Evolutionary conservation across 2,113 vertebrate genomes (phyloP), one percentile per base, ranked within the genome.

Genomic region (Copsychus sechellarum): DNA sequence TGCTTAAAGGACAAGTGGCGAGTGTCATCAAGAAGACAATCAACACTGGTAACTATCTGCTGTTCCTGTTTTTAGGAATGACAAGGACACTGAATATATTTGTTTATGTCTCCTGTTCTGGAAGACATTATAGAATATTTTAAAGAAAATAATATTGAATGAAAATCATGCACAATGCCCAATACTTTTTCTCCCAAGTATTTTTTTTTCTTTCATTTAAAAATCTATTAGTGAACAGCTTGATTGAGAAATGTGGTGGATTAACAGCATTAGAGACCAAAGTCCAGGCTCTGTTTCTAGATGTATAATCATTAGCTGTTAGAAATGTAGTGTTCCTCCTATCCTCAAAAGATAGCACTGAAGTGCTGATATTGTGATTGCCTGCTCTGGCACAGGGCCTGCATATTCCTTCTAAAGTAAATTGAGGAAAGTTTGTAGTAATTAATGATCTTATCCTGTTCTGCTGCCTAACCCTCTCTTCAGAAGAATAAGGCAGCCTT

Each of bases 1-100:
- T 99, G 97, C 98, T 99, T 65, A 98, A 98, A 95, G 99, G 99
- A 50, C 99, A 99, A 98, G 99, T 99, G 47, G 99, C 99, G 0
- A 72, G 97, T 9, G 89, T 99, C 96, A 99, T 99, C 98, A 99
- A 99, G 98, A 99, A 99, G 97, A 98, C 99, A 48, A 97, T 99
- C 95, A 99, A 99, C 97, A 99, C 99, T 48, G 99, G 99, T 99
- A 97, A 96, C 93, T 84, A 48, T 12, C 28, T 81, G 62, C 72
- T 97, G 97, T 97, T 98, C 95, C 45, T 69, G 17, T 64, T 82
- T 73, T 60, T 71, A 64, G 64, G 72, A 88, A 80, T 70, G 64
- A 62, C 79, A 81, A 88, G 93, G 92, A 78, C 72, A 61, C 26
- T 54, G 53, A 83, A 45, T 33, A 45, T 16, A 1, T 81, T 54